Base-by-base conservation (phyloP, 2,113 vertebrate species). In the Podarcis raffonei region DNA sequence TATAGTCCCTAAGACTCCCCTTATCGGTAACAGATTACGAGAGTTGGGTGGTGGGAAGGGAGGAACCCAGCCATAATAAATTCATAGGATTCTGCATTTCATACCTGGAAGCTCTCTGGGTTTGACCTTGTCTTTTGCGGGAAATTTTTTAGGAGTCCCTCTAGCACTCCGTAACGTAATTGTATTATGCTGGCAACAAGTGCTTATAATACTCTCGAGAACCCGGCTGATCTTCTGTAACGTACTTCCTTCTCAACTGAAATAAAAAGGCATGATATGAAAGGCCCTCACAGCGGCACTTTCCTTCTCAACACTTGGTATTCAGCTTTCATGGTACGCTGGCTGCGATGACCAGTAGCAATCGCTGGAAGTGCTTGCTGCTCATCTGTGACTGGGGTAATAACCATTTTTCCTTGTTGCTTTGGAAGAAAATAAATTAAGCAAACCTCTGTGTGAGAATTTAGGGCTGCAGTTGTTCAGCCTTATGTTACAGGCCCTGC, bases 121-220 rank as follows among this genome's bases (percentile, higher is more conserved):
- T 87, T 83, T 95, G 94, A 96, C 94, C 94, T 95, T 93, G 90
- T 1, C 0, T 92, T 94, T 94, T 32, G 30, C 85, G 48, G 48
- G 72, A 88, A 86, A 91, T 95, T 90, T 53, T 95, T 91, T 53
- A 93, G 80, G 89, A 94, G 81, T 93, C 91, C 94, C 93, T 30
- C 2, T 0, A 93, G 92, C 69, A 85, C 86, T 90, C 76, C 57
- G 87, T 88, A 83, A 79, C 72, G 89, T 94, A 94, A 95, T 76
- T 85, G 68, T 90, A 92, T 93, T 90, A 94, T 87, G 71, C 89
- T 91, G 87, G 82, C 85, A 93, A 92, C 84, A 91, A 93, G 90
- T 57, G 25, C 83, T 94, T 93, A 88, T 69, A 93, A 94, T 57
- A 79, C 80, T 89, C 89, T 37, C 3, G 78, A 92, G 90, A 69